Percentiles rank a stretch among this genome's conserved stretches.
phyloP scores from a whole-genome alignment of 2,888 invertebrate species.

The Tipula confusa region DNA sequence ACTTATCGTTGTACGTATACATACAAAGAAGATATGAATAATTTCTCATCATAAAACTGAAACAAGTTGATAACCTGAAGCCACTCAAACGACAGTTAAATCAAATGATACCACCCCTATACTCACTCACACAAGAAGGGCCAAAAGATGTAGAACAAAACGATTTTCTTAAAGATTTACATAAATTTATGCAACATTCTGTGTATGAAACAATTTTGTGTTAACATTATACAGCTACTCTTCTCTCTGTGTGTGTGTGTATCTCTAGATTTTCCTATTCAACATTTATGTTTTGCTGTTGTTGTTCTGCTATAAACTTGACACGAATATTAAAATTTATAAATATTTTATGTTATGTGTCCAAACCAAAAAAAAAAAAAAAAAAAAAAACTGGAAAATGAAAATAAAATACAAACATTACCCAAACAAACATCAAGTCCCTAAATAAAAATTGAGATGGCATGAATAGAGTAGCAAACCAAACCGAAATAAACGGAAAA shows the following conservation, averaged over 20 bases:
- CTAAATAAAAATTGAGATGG: conserved; percentile 5
- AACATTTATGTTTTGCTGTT: background rate
- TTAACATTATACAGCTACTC: background rate
- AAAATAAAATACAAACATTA: background rate
- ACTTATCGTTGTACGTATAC: background rate
- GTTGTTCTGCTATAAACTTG: background rate
- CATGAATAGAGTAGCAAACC: background rate
- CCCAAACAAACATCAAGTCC: background rate
- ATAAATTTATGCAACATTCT: conserved; percentile 1
- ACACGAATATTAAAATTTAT: conserved; percentile 25
- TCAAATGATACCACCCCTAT: background rate
- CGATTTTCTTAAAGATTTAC: conserved; percentile 3
- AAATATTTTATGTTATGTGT: conserved; percentile 20
- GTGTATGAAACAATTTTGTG: background rate
- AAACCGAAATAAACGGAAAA: background rate
- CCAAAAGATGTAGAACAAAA: background rate
- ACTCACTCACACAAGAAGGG: no score
- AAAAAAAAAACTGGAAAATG: no score
- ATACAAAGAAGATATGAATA: background rate
- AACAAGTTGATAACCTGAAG: conserved; percentile 3
- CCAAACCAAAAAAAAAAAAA: background rate
- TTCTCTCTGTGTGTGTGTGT: background rate
- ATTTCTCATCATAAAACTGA: background rate
- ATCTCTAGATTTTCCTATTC: background rate
- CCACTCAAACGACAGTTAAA: conserved; percentile 25